A percentile compares a stretch with the other conserved stretches of the same genome.
Evolutionary conservation across 1,140 invertebrate species (phyloP).

Genomic region (Plutomurus gul): DNA sequence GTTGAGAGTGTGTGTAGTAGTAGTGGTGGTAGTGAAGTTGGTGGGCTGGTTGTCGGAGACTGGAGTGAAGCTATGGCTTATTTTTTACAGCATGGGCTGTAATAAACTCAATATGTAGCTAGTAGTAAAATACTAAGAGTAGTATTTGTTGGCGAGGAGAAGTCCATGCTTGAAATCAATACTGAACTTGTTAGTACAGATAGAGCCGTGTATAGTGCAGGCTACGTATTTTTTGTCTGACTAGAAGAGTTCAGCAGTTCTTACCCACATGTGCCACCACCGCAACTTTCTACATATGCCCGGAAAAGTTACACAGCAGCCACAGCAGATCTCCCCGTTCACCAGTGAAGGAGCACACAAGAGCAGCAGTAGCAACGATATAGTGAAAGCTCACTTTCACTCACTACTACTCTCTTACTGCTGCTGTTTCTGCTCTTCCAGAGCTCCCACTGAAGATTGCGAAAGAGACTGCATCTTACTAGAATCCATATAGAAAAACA

Average conservation of each 20-base stretch:
- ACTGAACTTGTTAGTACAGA: too few relatives aligned
- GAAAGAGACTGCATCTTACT: too few relatives aligned
- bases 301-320: conserved; percentile 11
- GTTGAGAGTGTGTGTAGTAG: neutral
- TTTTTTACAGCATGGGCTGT: conserved; percentile 26
- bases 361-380: neutral
- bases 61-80: conserved; percentile 12
- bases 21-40: too few relatives aligned
- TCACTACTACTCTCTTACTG: too few relatives aligned
- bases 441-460: too few relatives aligned
- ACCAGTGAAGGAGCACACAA: too few relatives aligned
- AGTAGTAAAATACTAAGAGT: conserved; percentile 22
- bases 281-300: conserved; percentile 26
- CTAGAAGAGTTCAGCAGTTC: conserved; percentile 28
- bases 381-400: neutral
- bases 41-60: too few relatives aligned
- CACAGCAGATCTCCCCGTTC: too few relatives aligned
- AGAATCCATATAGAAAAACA: neutral
- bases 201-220: too few relatives aligned
- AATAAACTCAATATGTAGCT: conserved; percentile 30
- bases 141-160: conserved; percentile 28
- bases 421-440: too few relatives aligned
- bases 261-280: conserved; percentile 24
- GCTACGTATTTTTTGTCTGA: conserved; percentile 21
- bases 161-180: conserved; percentile 27